These are phyloP conservation scores for Nipponacmea schrenckii DNA, from an alignment of 2,888 invertebrate genomes.

Conservation along the genomic window DNA sequence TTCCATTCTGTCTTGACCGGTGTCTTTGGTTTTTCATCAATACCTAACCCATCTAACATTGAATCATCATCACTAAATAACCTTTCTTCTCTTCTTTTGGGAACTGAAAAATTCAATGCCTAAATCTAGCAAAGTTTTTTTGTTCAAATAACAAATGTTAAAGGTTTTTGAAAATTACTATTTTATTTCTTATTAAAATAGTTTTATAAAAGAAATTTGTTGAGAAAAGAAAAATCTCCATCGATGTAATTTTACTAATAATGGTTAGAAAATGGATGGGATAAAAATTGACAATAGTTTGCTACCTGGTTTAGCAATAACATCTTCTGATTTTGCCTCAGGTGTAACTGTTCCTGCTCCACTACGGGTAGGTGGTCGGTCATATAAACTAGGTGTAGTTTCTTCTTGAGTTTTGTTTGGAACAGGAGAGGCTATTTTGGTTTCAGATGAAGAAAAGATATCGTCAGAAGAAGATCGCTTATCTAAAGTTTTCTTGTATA, in stretches of 20 bases:
- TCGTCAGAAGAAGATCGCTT: not conserved
- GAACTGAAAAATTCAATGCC: conserved; percentile 1
- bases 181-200: too few species aligned
- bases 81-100: conserved; percentile 46
- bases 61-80: conserved; percentile 59
- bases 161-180: too few species aligned
- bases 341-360: conserved; percentile 32
- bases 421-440: not conserved
- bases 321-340: conserved; percentile 20
- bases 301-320: conserved; percentile 29
- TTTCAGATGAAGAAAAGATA: not conserved
- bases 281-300: not conserved
- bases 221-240: too few species aligned
- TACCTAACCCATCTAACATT: conserved; percentile 53
- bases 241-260: too few species aligned
- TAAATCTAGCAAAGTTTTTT: not conserved
- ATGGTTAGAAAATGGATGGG: not conserved
- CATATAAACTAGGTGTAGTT: conserved; percentile 38
- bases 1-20: conserved; percentile 12
- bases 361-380: conserved; percentile 58
- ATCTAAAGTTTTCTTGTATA: conserved; percentile 22
- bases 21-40: conserved; percentile 29
- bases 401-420: not conserved
- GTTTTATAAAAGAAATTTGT: too few species aligned
- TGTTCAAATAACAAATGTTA: too few species aligned